phyloP scores from a whole-genome alignment of 2,113 vertebrate species.

The Caranx melampygus region DNA sequence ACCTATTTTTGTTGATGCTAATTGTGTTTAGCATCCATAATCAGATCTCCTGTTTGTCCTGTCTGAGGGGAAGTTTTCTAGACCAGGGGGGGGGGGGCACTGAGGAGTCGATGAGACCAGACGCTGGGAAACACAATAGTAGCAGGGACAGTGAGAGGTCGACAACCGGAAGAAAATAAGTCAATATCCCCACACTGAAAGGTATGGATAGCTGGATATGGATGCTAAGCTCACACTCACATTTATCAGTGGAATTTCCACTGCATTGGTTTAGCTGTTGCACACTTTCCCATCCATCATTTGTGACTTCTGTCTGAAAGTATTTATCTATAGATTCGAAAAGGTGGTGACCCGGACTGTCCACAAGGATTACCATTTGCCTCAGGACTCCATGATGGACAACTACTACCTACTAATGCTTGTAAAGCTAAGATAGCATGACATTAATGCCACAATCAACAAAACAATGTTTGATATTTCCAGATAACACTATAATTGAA shows the following conservation, averaged over 20 bases:
- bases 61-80: slow-evolving; percentile 31
- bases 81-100: neutral
- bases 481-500: slow-evolving; percentile 43
- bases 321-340: too few species aligned
- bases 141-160: too few species aligned
- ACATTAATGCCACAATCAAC: neutral
- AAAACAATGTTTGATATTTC: slow-evolving; percentile 26
- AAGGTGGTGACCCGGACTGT: neutral
- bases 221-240: too few species aligned
- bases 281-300: too few species aligned
- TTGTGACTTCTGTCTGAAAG: too few species aligned
- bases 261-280: too few species aligned
- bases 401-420: neutral
- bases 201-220: too few species aligned
- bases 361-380: neutral
- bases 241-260: too few species aligned
- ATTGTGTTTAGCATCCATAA: slow-evolving; percentile 27
- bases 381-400: neutral
- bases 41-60: slow-evolving; percentile 22
- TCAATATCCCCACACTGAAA: neutral
- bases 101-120: neutral
- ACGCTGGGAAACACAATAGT: neutral
- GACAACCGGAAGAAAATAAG: neutral
- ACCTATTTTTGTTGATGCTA: slow-evolving; percentile 9
- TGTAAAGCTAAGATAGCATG: neutral